These are phyloP conservation scores for Etheostoma nigrum DNA, from an alignment of 2,797 vertebrate species.

Conservation along the genomic window DNA sequence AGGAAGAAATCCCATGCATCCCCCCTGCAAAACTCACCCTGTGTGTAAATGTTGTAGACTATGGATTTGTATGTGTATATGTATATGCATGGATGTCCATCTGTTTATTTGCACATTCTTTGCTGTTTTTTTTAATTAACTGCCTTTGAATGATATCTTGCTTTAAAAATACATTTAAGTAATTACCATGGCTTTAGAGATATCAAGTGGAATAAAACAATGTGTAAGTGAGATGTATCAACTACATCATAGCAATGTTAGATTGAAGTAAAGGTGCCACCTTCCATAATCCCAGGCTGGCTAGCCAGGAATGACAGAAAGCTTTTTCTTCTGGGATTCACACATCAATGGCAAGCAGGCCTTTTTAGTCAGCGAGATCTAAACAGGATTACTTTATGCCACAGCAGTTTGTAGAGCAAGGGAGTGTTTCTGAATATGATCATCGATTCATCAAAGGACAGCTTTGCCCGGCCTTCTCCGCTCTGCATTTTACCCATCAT, in stretches of 20 bases:
- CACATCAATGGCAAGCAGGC: constrained; percentile 58
- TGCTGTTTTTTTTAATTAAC: too few species aligned
- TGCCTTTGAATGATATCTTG: constrained; percentile 30
- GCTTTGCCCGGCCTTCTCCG: constrained; percentile 57
- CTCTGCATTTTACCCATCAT: constrained; percentile 68
- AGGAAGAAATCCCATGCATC: too few species aligned
- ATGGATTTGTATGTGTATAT: too few species aligned
- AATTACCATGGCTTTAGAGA: constrained; percentile 45
- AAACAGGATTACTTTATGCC: constrained; percentile 76
- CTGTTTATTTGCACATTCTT: too few species aligned
- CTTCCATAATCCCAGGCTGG: constrained; percentile 59
- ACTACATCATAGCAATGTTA: constrained; percentile 47
- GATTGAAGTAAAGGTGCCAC: constrained; percentile 63
- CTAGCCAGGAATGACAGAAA: constrained; percentile 47
- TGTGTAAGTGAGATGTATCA: constrained; percentile 52
- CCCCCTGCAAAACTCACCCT: too few species aligned
- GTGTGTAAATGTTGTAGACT: too few species aligned
- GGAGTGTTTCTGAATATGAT: constrained; percentile 77
- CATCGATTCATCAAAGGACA: constrained; percentile 72
- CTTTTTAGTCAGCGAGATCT: constrained; percentile 73
- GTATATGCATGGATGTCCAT: too few species aligned
- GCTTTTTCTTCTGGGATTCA: constrained; percentile 61
- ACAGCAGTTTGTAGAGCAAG: constrained; percentile 78
- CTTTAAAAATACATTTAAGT: constrained; percentile 11
- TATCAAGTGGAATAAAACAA: constrained; percentile 43